Evolutionary conservation across 2,797 vertebrate genomes (phyloP), one percentile per base, ranked within the genome.

Genomic region (Saguinus oedipus): DNA sequence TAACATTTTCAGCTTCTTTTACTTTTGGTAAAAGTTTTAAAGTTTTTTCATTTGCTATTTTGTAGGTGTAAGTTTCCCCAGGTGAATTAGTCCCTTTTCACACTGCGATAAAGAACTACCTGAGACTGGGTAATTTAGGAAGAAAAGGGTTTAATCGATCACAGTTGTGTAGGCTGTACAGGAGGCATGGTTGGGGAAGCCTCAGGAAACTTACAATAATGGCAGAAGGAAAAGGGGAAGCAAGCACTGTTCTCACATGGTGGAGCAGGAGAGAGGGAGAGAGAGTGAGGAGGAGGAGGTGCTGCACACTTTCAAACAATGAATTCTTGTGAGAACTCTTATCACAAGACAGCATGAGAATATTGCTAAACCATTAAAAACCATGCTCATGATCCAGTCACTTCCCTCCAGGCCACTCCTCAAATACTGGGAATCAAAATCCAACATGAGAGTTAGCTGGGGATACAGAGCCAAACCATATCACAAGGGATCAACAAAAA

Each of bases 41-140:
- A 36, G 92, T 42, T 96, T 53, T 92, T 96, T 94, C 80, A 90
- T 76, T 90, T 79, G 5, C 1, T 96, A 57, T 20, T 97, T 96
- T 97, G 30, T 2, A 94, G 74, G 17, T 93, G 27, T 50, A 61
- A 20, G 42, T 94, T 93, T 87, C 46, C 42, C 89, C 50, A 74
- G 61, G 15, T 68, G 33, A n/a, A 68, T 68, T n/a, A 19, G 33
- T 68, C 61, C 17, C 3, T n/a, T n/a, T 17, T 68, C 61, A n/a
- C 61, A n/a, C 15, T 19, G 61, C 0, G 4, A 68, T n/a, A 68
- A 68, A 68, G 33, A n/a, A 68, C 61, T n/a, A n/a, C 61, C 61
- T n/a, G 15, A 68, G 61, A 68, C 33, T 68, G 33, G 33, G 33
- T 68, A 19, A n/a, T 68, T 68, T 68, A n/a, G 19, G 33, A 68